These are phyloP conservation scores for Hippocampus guttulatus DNA, from an alignment of 2,113 vertebrate species.

Conservation along the genomic window DNA sequence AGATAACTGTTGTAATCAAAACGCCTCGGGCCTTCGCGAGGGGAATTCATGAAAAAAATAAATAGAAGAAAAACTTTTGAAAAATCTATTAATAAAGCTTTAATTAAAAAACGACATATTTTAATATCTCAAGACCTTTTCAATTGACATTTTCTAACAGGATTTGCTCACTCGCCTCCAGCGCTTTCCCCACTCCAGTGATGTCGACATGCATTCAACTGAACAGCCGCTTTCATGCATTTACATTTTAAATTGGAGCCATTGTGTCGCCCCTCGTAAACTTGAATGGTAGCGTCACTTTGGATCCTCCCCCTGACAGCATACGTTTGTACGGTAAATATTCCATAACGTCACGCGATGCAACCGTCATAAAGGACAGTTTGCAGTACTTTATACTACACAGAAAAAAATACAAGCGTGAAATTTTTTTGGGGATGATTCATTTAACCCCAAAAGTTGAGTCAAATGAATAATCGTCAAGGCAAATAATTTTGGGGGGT, in stretches of 20 bases:
- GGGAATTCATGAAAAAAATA: constrained; percentile 76
- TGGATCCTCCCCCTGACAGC: background rate
- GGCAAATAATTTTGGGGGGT: too few relatives aligned
- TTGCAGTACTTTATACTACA: background rate
- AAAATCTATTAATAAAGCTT: constrained; percentile 78
- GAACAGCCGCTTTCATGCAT: constrained; percentile 55
- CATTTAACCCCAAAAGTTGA: background rate
- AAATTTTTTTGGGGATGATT: background rate
- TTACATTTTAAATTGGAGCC: constrained; percentile 31
- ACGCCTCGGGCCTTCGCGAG: constrained; percentile 68
- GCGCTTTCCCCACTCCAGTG: constrained; percentile 60
- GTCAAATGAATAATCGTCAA: too few relatives aligned
- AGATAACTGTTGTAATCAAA: constrained; percentile 75
- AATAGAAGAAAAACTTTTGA: constrained; percentile 52
- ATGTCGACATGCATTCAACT: constrained; percentile 37
- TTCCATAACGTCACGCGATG: background rate
- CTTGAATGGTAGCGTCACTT: background rate
- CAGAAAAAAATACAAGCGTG: background rate
- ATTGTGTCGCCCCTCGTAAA: constrained; percentile 37
- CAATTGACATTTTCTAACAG: constrained; percentile 73
- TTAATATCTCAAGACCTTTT: constrained; percentile 76
- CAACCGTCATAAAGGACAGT: background rate
- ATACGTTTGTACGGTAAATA: background rate
- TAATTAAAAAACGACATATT: constrained; percentile 80
- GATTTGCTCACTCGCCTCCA: constrained; percentile 70